Evolutionary conservation across 1,140 invertebrate genomes (phyloP), one percentile per base, ranked within the genome.

Genomic region (Polyergus mexicanus): DNA sequence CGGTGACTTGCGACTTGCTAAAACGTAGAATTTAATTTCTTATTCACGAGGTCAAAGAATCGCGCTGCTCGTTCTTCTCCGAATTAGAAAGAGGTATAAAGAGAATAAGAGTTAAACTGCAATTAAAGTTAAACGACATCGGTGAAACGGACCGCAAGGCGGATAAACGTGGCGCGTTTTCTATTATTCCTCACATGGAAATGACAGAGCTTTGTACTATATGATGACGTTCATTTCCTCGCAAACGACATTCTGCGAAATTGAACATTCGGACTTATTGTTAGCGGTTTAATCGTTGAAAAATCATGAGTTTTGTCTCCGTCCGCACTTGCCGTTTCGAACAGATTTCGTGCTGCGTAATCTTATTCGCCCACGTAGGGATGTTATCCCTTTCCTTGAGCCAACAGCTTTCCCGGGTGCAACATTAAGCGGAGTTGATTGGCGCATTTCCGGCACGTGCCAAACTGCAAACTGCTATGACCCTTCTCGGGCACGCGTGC

Each of bases 391-490:
- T 63, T 72, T 74, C 68, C 66, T 83, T 83, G 22, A 60, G 11
- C 78, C 66, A 54, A 32, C 51, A 60, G 68, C 78, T 83, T 74
- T 74, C 58, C 78, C 78, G 78, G 25, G 68, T n/a, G 78, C 54
- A 60, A 83, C 78, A 60, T 83, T 74, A 83, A 83, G 35, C 54
- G 54, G 2, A 83, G 78, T 74, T 58, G 78, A 81, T 81, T 66
- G 54, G 78, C 25, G 78, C 66, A 72, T 54, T 81, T 81, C 74
- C 84, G 51, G 62, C 84, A 85, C 75, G 60, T 78, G 84, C 38
- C 63, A 16, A 41, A 44, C 72, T 66, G 58, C 58, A 66, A 66
- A 81, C 72, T 66, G 35, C 41, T 44, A 47, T 47, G 19, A 16
- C 38, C 54, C 25, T 68, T 51, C 62, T 32, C 74, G 75, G 32